Conservation (phyloP, 2,113 vertebrate genomes). For the Accipiter cooperii region DNA sequence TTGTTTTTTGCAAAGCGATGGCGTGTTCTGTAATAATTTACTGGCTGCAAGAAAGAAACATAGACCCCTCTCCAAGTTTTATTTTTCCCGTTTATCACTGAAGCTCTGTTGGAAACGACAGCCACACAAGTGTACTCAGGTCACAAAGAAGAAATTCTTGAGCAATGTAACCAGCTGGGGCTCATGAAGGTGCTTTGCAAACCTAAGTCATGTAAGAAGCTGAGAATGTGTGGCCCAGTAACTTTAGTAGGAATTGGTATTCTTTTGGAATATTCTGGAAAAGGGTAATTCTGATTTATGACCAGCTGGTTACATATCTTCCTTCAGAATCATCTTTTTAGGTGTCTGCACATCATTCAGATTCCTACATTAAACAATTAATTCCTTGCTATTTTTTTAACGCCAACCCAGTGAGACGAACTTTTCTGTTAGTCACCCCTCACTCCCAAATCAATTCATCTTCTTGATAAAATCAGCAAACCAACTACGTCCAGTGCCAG, state of each 20-base stretch:
- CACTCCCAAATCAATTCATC: background rate
- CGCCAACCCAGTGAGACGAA: background rate
- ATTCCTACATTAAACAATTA: background rate
- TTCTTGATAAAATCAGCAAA: background rate
- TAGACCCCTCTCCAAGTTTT: background rate
- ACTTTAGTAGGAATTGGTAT: background rate
- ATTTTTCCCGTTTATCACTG: background rate
- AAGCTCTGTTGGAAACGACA: background rate
- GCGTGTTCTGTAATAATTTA: background rate
- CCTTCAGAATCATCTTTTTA: background rate
- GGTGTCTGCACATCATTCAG: background rate
- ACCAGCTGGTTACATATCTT: background rate
- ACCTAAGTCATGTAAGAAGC: background rate
- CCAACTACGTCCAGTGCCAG: background rate
- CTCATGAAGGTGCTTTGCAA: background rate
- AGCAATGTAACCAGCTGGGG: fast-evolving
- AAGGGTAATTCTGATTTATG: background rate
- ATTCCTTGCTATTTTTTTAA: background rate
- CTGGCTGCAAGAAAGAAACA: background rate
- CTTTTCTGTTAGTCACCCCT: background rate
- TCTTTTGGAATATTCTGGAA: background rate
- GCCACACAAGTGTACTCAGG: background rate
- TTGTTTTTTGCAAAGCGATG: background rate
- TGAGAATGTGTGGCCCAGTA: background rate
- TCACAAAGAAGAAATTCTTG: background rate